Percentiles rank a stretch among this genome's conserved stretches.
phyloP scores from a whole-genome alignment of 2,113 vertebrate genomes.

The Leptosomus discolor region DNA sequence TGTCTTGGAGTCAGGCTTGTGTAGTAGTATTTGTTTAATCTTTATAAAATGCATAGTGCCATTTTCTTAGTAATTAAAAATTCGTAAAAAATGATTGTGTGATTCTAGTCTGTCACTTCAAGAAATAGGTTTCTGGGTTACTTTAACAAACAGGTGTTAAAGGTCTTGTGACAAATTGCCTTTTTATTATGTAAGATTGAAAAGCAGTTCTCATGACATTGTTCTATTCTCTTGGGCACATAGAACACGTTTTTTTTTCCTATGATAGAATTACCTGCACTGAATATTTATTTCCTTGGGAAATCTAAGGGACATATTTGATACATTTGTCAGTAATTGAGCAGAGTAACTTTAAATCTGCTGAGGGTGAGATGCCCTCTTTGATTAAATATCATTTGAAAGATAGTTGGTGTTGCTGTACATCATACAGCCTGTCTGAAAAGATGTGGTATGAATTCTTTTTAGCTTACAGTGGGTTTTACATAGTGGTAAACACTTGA shows the following conservation, averaged over 20 bases:
- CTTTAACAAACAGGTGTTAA: neutral
- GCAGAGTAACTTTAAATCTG: neutral
- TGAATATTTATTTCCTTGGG: neutral
- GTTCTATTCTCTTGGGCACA: neutral
- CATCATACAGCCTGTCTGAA: neutral
- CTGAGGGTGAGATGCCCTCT: neutral
- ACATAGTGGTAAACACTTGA: neutral
- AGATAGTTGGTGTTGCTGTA: neutral
- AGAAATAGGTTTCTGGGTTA: neutral
- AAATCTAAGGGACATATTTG: neutral
- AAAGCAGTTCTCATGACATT: neutral
- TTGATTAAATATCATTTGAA: neutral
- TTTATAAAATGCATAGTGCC: neutral
- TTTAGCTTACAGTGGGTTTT: neutral
- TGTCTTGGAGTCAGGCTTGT: neutral
- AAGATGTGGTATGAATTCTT: neutral
- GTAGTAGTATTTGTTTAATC: neutral
- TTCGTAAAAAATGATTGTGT: neutral
- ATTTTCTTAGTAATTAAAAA: neutral
- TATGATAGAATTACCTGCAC: neutral
- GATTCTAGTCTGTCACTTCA: neutral
- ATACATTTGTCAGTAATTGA: neutral
- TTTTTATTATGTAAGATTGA: neutral
- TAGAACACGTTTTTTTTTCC: neutral
- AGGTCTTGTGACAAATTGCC: neutral